Evolutionary conservation across 1,140 invertebrate genomes (phyloP), one percentile per base, ranked within the genome.

Genomic region (Drosophila varians): DNA sequence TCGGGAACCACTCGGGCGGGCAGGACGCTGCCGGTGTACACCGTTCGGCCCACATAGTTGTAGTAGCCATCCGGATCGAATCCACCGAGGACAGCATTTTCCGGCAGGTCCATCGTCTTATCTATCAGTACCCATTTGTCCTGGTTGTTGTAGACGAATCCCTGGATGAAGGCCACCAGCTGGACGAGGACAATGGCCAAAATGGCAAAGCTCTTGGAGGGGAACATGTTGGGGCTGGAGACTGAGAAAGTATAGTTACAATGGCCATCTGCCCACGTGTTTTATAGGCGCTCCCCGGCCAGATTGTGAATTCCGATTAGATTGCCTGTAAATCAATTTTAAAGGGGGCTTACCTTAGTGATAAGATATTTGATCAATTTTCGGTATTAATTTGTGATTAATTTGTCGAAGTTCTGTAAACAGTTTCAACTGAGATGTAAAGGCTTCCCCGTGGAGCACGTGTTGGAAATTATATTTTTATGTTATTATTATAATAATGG

Each of bases 1-100:
- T 82, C 78, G 0, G 69, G 62, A 3, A 65, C 43, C 12, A 82
- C 58, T 12, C 77, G 61, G 1, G 73, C 78, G 2, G 78, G 78
- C 9, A 74, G n/a, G 18, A 82, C 12, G 3, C 31, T 54, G 36
- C 8, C 38, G 23, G 26, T 48, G 28, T 65, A 65, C 1, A 1
- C 0, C 4, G 47, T 16, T 21, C 78, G 77, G 0, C 69, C 78
- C 42, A 82, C 78, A 23, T 69, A 82, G 47, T 42, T 77, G 19
- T 82, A 51, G 26, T 77, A 83, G 4, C 78, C 78, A 0, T 45
- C 18, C 2, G 69, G 16, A 55, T 83, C 70, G 7, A 48, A 12
- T 11, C 78, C 78, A 0, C 74, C 78, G 0, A 65, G n/a, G 2
- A 83, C 74, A 1, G 46, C 56, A 11, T 48, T 45, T 0, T 83